Conservation (phyloP, 2,888 invertebrate genomes). For the Troilus luridus region DNA sequence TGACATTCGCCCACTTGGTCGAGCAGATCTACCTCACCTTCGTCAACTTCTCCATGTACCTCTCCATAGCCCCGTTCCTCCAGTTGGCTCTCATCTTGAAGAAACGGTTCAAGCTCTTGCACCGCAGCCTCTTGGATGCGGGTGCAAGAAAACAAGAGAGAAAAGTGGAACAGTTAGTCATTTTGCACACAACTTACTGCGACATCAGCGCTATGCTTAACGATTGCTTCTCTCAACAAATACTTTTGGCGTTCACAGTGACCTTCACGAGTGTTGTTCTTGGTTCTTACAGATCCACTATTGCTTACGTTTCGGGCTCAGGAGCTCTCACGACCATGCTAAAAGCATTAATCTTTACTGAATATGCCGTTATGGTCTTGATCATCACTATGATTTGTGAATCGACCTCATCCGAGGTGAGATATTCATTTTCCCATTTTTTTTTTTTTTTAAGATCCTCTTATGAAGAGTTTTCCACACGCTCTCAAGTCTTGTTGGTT, state of each 20-base stretch:
- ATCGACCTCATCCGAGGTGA: background rate
- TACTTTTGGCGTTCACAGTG: slow-evolving; percentile 1
- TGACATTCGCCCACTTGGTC: background rate
- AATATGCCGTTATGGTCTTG: background rate
- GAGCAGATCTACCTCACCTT: slow-evolving; percentile 16
- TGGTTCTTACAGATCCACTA: slow-evolving; percentile 1
- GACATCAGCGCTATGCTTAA: background rate
- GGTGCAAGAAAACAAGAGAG: background rate
- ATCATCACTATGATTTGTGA: background rate
- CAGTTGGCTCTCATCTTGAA: background rate
- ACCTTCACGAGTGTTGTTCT: background rate
- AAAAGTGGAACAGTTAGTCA: background rate
- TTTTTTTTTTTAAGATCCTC: no score
- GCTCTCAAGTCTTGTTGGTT: no score
- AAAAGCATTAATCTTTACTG: background rate
- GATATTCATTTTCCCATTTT: background rate
- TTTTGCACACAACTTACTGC: background rate
- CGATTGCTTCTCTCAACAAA: slow-evolving; percentile 26
- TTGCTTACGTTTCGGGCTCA: background rate
- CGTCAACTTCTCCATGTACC: slow-evolving; percentile 17
- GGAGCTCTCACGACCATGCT: background rate
- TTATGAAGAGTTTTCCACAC: no score
- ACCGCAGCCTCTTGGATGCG: background rate
- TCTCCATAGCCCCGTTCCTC: background rate
- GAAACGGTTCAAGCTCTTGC: background rate